A percentile compares a stretch with the other conserved stretches of the same genome.
Evolutionary conservation across 1,140 invertebrate genomes (phyloP).

Genomic region (Panulirus ornatus): DNA sequence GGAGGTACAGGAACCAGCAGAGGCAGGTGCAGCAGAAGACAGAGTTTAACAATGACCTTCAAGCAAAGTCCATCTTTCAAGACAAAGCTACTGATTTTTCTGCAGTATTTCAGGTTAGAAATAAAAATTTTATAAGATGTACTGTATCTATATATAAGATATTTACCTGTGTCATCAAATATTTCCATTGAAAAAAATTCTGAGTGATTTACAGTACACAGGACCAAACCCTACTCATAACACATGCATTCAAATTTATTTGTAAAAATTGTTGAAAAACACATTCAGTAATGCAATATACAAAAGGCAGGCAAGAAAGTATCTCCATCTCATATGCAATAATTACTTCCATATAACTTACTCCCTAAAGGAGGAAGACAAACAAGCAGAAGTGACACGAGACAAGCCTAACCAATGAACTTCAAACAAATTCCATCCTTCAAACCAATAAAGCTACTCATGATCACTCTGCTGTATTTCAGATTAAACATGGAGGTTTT

Average conservation of each 20-base stretch:
- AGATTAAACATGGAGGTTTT: neutral
- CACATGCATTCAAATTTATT: too few relatives aligned
- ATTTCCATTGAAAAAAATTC: too few relatives aligned
- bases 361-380: neutral
- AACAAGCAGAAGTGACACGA: too few relatives aligned
- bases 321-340: neutral
- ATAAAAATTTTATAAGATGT: too few relatives aligned
- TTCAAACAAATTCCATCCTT: neutral
- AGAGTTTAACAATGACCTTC: neutral
- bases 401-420: neutral
- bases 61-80: neutral
- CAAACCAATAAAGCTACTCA: neutral
- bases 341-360: neutral
- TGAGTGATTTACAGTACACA: too few relatives aligned
- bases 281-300: too few relatives aligned
- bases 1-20: neutral
- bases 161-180: too few relatives aligned
- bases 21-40: neutral
- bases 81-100: neutral
- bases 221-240: too few relatives aligned
- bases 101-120: too few relatives aligned
- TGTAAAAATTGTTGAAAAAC: too few relatives aligned
- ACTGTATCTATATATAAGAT: too few relatives aligned
- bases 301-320: too few relatives aligned
- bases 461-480: neutral